These are phyloP conservation scores for Heliconius sara DNA, from an alignment of 2,888 invertebrate genomes.

Conservation along the genomic window DNA sequence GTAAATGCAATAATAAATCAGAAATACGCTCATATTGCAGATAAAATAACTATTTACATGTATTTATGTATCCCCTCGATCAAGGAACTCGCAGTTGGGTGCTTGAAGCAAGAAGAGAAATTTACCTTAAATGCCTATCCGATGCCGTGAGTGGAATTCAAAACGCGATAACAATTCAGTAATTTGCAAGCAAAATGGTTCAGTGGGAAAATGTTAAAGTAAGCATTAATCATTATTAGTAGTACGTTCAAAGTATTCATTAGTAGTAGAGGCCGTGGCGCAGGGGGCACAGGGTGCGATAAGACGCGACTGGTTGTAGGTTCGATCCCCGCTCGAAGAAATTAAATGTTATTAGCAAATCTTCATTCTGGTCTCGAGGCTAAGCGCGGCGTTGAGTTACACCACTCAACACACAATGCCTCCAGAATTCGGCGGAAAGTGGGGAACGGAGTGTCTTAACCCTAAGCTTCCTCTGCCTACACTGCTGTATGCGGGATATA, in stretches of 20 bases:
- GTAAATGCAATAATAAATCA: slow-evolving; percentile 3
- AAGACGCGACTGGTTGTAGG: background rate
- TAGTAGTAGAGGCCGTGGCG: background rate
- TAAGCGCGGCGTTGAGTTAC: background rate
- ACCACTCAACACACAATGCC: too few relatives aligned
- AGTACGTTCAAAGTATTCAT: background rate
- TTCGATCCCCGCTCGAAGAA: background rate
- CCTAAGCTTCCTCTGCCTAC: too few relatives aligned
- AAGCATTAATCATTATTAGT: background rate
- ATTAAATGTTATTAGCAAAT: background rate
- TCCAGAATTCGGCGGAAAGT: too few relatives aligned
- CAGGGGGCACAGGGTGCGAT: background rate
- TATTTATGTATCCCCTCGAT: slow-evolving; percentile 37
- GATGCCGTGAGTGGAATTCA: slow-evolving; percentile 19
- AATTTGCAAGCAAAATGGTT: slow-evolving; percentile 30
- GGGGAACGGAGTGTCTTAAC: too few relatives aligned
- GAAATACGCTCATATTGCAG: background rate
- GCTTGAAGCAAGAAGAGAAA: slow-evolving; percentile 37
- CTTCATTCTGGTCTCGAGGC: too few relatives aligned
- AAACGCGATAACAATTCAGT: slow-evolving; percentile 33
- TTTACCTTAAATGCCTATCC: slow-evolving; percentile 38
- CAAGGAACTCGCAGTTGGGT: slow-evolving; percentile 33
- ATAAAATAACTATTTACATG: slow-evolving; percentile 11
- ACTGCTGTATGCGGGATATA: background rate
- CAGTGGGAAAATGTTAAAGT: background rate